Evolutionary conservation across 2,113 vertebrate species (phyloP).

Genomic region (Anthoscopus minutus): DNA sequence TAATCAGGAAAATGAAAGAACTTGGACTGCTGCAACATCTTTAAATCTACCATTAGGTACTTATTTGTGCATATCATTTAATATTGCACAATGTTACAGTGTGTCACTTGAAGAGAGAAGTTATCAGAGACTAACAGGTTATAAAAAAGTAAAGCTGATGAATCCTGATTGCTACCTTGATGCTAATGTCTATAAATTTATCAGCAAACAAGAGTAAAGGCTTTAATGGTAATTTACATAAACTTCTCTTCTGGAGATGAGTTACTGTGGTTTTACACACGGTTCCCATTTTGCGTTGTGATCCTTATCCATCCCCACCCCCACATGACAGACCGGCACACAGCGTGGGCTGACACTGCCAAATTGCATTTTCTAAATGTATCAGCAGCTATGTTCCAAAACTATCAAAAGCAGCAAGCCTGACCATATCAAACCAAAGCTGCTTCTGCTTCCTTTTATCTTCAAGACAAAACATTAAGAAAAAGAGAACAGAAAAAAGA

Average conservation of each 20-base stretch:
- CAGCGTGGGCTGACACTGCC: neutral
- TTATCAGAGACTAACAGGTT: slow-evolving; percentile 64
- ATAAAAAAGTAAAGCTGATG: slow-evolving; percentile 67
- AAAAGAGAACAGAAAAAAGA: neutral
- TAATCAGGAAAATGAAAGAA: slow-evolving; percentile 77
- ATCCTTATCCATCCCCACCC: neutral
- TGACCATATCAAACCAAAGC: neutral
- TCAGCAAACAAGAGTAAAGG: slow-evolving; percentile 59
- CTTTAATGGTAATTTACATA: slow-evolving; percentile 35
- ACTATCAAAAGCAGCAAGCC: slow-evolving; percentile 8
- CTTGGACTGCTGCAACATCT: slow-evolving; percentile 66
- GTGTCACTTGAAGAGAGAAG: slow-evolving; percentile 49
- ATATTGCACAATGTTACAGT: slow-evolving; percentile 25
- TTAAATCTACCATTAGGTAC: slow-evolving; percentile 72
- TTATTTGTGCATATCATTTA: slow-evolving; percentile 73
- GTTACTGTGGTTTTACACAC: neutral
- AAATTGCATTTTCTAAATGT: neutral
- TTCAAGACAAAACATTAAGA: neutral
- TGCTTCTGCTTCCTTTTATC: neutral
- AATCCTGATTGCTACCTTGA: slow-evolving; percentile 58
- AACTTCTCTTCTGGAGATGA: neutral
- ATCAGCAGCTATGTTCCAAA: neutral
- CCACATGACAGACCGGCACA: neutral
- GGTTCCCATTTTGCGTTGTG: neutral
- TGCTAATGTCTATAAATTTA: slow-evolving; percentile 64